Percentiles rank a stretch among this genome's conserved stretches.
phyloP scores from a whole-genome alignment of 2,797 vertebrate species.

The Phylloscopus collybita region DNA sequence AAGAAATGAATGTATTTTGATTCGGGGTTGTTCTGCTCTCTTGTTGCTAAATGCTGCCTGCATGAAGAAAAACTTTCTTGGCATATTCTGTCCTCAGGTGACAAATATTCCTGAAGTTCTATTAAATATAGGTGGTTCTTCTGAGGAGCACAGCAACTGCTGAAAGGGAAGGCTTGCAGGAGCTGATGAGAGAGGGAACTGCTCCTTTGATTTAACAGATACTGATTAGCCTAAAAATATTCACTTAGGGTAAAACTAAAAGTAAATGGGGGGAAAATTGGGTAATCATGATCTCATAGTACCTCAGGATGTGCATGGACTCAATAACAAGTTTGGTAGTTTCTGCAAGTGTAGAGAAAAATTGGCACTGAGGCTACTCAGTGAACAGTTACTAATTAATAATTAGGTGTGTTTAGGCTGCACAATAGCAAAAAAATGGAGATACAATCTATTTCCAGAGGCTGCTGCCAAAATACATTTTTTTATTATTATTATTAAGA shows the following conservation, averaged over 20 bases:
- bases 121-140: neutral
- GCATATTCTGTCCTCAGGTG: neutral
- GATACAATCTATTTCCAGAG: neutral
- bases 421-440: neutral
- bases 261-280: neutral
- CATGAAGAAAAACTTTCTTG: neutral
- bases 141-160: neutral
- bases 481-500: neutral
- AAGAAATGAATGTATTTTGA: neutral
- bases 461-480: neutral
- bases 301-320: neutral
- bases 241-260: neutral
- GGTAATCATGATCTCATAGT: neutral
- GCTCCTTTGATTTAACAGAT: constrained; percentile 2
- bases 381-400: neutral
- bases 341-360: neutral
- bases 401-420: neutral
- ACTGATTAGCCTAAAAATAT: constrained; percentile 49
- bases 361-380: neutral
- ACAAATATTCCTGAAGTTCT: neutral
- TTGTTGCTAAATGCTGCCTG: neutral
- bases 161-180: neutral
- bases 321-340: neutral
- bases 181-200: neutral
- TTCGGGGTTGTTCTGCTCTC: neutral